These are phyloP conservation scores for Rhegmatorhina hoffmannsi DNA, from an alignment of 2,113 vertebrate genomes.

Conservation along the genomic window DNA sequence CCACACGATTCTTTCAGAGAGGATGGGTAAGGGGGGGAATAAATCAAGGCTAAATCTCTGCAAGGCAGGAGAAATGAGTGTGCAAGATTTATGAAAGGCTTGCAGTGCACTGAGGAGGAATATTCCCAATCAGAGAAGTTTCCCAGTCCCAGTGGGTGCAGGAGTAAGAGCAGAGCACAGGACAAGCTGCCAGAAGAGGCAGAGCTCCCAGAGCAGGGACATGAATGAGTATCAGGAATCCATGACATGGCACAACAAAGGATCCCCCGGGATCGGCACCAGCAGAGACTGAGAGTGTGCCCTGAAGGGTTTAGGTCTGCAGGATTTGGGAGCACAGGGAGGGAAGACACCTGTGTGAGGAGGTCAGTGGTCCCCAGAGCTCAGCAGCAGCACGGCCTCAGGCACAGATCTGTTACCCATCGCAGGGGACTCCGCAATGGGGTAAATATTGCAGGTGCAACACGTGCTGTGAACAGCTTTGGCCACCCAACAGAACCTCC, in stretches of 20 bases:
- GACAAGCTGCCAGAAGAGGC: neutral
- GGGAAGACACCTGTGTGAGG: neutral
- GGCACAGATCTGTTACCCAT: neutral
- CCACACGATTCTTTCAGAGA: neutral
- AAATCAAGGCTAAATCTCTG: slow-evolving; percentile 11
- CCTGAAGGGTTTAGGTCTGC: neutral
- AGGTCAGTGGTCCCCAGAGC: neutral
- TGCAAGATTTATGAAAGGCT: neutral
- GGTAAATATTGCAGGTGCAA: neutral
- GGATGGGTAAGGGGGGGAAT: neutral
- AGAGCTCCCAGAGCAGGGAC: neutral
- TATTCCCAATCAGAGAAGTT: neutral
- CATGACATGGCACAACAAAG: fast-evolving
- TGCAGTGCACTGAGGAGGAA: neutral
- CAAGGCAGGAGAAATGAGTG: neutral
- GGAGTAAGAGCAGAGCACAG: neutral
- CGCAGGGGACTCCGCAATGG: fast-evolving
- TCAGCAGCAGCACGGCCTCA: neutral
- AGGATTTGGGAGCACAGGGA: neutral
- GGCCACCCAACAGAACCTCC: neutral
- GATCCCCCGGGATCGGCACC: neutral
- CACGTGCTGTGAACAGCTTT: neutral
- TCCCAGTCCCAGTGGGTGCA: neutral
- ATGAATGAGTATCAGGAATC: neutral
- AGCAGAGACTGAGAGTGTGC: neutral